Evolutionary conservation across 2,888 invertebrate species (phyloP), one percentile per base, ranked within the genome.

Genomic region (Drosophila longiperda): DNA sequence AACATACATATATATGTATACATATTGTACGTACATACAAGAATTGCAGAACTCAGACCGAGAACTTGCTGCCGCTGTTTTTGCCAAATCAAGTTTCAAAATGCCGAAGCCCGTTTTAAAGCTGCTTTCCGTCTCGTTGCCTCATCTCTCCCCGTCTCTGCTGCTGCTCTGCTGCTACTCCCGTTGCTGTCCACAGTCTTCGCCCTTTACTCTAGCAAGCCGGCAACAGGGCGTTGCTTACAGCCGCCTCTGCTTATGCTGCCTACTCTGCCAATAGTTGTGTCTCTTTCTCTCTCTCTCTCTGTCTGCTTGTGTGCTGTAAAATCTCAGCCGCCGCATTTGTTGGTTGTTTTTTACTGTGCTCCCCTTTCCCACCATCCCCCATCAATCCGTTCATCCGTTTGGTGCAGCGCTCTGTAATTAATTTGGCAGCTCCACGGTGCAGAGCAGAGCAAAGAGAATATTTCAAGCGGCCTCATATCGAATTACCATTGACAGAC

Each of bases 321-420:
- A 63, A 74, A 74, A 74, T 73, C 73, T 74, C 73, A 74, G 64
- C 42, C 64, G 62, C 45, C 63, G 62, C 53, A 55, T 49, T 73
- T 72, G 69, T 58, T 63, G 53, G 52, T 69, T 71, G 20, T 68
- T 55, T 68, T 68, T 45, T 49, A 36, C 38, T 54, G 8, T 15
- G 23, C 61, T 45, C 20, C 15, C 20, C 42, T 49, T 17, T 20
- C 57, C 12, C 38, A 15, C n/a, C 34, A 20, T n/a, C 61, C 58
- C 48, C 48, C 29, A 38, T 48, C 76, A 76, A 76, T 67, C 61
- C 71, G 78, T 66, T 67, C 83, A 79, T 74, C 73, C 75, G 55
- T 66, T 76, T 78, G 80, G 84, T 82, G 87, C 87, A 87, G 83
- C 84, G 83, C 87, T 87, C 83, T 84, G 83, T 84, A 84, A 84